Evolutionary conservation across 2,113 vertebrate genomes (phyloP), one percentile per base, ranked within the genome.

Genomic region (Pholis gunnellus): DNA sequence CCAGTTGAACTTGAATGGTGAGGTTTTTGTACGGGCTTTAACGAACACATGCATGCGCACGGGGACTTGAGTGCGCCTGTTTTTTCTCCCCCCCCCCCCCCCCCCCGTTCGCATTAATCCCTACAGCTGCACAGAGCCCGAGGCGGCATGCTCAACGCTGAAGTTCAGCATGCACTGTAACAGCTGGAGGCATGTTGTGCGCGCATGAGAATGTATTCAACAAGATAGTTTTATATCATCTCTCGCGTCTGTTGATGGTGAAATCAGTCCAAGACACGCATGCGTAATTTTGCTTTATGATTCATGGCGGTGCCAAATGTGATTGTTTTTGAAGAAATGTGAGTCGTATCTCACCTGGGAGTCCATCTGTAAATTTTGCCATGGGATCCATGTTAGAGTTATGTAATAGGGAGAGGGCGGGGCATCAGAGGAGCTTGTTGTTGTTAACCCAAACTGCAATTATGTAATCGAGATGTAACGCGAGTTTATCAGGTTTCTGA

Each of bases 401-500:
- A 94, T 90, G 94, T 86, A 93, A 93, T 86, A 40, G 65, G 73
- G 31, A 67, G 79, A 84, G 71, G 92, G 92, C 79, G 88, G 91
- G 82, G 91, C 75, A 2, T 75, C 71, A 73, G 75, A 29, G 63
- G 79, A 69, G 73, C 82, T 72, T 88, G 80, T 85, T 89, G 79
- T 89, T 88, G 81, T 89, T 85, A 85, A 83, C 75, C 86, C 88
- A 92, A 93, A 87, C 87, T 87, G 74, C 63, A 84, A 90, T 94
- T 94, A 93, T 92, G 91, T 92, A 91, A 93, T 91, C 54, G 6
- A 87, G 63, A 85, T 66, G 78, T 80, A 65, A 81, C 31, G 73
- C 48, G 50, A 72, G n/a, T 36, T 63, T 18, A 73, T 77, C 38
- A 27, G 44, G 65, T 78, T 64, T 78, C n/a, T 52, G 6, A 31